These are phyloP conservation scores for Macropodus opercularis DNA, from an alignment of 2,797 vertebrate species.

Conservation along the genomic window DNA sequence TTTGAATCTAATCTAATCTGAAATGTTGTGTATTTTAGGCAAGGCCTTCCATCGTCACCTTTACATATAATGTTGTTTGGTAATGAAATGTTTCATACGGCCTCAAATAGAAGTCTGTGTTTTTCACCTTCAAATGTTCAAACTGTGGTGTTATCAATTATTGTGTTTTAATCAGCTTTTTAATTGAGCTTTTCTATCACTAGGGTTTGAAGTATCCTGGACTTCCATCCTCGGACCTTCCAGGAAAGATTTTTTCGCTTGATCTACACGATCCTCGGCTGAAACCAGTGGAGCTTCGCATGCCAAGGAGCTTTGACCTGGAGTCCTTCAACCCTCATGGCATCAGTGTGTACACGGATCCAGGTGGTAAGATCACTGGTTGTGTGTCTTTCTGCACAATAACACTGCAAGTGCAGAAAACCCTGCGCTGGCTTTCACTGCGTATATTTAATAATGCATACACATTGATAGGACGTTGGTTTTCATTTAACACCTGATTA, in stretches of 20 bases:
- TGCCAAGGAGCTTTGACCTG: conserved; percentile 84
- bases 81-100: too few relatives aligned
- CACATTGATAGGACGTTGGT: not conserved
- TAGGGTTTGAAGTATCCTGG: conserved; percentile 88
- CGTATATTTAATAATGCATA: not conserved
- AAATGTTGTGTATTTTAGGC: too few relatives aligned
- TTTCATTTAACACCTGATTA: not conserved
- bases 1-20: too few relatives aligned
- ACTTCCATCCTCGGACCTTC: conserved; percentile 62
- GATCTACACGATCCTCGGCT: conserved; percentile 81
- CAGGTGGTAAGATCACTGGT: conserved; percentile 71
- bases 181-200: not conserved
- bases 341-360: conserved; percentile 84
- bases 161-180: not conserved
- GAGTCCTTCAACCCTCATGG: conserved; percentile 89
- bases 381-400: not conserved
- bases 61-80: too few relatives aligned
- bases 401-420: not conserved
- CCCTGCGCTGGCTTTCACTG: too few relatives aligned
- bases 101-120: too few relatives aligned
- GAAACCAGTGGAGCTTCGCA: conserved; percentile 80
- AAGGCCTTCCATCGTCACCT: too few relatives aligned
- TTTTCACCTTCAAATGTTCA: too few relatives aligned
- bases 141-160: too few relatives aligned
- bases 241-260: conserved; percentile 86